phyloP scores from a whole-genome alignment of 2,888 invertebrate genomes.

The Lagria hirta region DNA sequence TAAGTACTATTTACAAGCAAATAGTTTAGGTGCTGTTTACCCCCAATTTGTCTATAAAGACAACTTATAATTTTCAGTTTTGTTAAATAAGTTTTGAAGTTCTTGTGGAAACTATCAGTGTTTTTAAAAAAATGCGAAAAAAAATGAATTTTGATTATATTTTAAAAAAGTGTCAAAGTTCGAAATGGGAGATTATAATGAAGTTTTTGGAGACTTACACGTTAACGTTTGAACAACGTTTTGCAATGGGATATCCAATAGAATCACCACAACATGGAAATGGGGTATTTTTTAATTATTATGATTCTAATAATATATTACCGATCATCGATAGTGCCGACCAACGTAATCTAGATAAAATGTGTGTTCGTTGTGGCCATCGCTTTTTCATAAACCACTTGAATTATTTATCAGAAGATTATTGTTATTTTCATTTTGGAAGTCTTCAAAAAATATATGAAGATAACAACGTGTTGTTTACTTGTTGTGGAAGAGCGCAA shows the following conservation, averaged over 20 bases:
- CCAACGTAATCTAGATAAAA: conserved; percentile 40
- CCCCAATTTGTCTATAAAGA: too few species aligned
- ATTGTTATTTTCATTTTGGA: conserved; percentile 90
- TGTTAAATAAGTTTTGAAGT: too few species aligned
- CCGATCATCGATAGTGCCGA: conserved; percentile 2
- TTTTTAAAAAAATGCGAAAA: too few species aligned
- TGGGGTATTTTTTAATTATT: conserved; percentile 4
- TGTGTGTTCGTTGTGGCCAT: conserved; percentile 72
- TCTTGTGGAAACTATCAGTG: too few species aligned
- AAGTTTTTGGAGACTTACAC: too few species aligned
- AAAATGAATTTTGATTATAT: too few species aligned
- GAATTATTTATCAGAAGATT: conserved; percentile 70
- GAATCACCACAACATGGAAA: conserved; percentile 58
- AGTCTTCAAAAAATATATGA: conserved; percentile 58
- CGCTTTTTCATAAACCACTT: conserved; percentile 72
- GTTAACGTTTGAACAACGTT: conserved; percentile 63
- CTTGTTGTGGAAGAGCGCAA: conserved; percentile 64
- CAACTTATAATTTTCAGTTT: too few species aligned
- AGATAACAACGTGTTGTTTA: conserved; percentile 37
- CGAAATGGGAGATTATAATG: too few species aligned
- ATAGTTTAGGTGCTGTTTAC: too few species aligned
- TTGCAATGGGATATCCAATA: conserved; percentile 72
- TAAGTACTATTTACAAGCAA: too few species aligned
- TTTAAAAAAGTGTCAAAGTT: too few species aligned
- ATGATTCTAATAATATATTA: conserved; percentile 6